Evolutionary conservation across 2,113 vertebrate species (phyloP).

Genomic region (Indicator maculatus): DNA sequence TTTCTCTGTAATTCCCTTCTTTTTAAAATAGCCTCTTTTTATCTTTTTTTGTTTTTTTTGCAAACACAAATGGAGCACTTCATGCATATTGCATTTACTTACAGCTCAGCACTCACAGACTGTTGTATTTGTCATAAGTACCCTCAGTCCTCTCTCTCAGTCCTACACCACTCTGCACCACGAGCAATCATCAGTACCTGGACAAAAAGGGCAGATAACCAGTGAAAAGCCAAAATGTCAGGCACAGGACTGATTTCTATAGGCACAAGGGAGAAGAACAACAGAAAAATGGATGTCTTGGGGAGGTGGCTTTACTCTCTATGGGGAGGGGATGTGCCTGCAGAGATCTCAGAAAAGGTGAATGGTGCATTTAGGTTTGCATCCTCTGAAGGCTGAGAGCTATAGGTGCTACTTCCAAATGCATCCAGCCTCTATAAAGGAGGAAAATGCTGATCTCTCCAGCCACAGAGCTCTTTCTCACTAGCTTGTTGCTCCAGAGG

Average conservation of each 20-base stretch:
- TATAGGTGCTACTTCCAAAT: not conserved
- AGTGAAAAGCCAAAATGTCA: not conserved
- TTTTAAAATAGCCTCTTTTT: not conserved
- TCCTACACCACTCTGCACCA: not conserved
- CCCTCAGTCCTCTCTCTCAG: not conserved
- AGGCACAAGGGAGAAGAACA: not conserved
- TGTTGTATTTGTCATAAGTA: not conserved
- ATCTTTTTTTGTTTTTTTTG: not conserved
- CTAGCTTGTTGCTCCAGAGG: not conserved
- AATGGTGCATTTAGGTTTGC: not conserved
- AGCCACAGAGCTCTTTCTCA: not conserved
- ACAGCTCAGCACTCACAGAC: not conserved
- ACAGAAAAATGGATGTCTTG: not conserved
- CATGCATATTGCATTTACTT: slow-evolving; percentile 49
- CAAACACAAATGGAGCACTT: slow-evolving; percentile 19
- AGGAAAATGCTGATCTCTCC: not conserved
- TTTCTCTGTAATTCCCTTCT: not conserved
- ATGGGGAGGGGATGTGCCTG: not conserved
- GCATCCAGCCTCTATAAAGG: not conserved
- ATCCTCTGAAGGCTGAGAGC: not conserved
- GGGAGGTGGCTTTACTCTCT: not conserved
- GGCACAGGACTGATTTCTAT: not conserved
- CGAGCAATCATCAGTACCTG: not conserved
- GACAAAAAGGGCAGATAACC: not conserved
- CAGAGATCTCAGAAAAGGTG: not conserved